Base-by-base conservation (phyloP, 2,888 invertebrate genomes). In the Cyrtodaria siliqua region DNA sequence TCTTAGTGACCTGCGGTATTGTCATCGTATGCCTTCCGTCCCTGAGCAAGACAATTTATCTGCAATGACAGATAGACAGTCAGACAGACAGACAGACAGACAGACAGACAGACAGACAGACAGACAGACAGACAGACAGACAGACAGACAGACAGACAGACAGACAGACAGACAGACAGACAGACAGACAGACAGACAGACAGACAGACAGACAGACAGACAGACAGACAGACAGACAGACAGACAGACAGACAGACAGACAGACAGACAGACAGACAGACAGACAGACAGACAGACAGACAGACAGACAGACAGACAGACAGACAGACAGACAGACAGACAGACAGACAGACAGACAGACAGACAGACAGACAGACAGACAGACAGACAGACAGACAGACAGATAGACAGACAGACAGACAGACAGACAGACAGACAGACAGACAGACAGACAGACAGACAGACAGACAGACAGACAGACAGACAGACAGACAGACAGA, bases 61-160 rank as follows among this genome's bases (percentile, higher is more conserved):
- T 18, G n/a, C 12, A 50, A 9, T 14, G 50, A 50, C 50, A 50
- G 50, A 50, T 18, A 50, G 50, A 50, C n/a, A n/a, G n/a, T n/a
- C n/a, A n/a, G n/a, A n/a, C n/a, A n/a, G n/a, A n/a, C n/a, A n/a
- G n/a, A n/a, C n/a, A n/a, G n/a, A n/a, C n/a, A n/a, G n/a, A n/a
- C n/a, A n/a, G n/a, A n/a, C n/a, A n/a, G n/a, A n/a, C n/a, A n/a
- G n/a, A n/a, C n/a, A n/a, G n/a, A n/a, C n/a, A n/a, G n/a, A n/a
- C n/a, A n/a, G n/a, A n/a, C 50, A 50, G 50, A 50, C 50, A 50
- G 50, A 50, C 50, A 50, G 50, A 50, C 50, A 50, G 50, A 50
- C 50, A 50, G 50, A 50, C 50, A 50, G 50, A 50, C 50, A 50
- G 50, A 50, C 50, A 50, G 50, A 50, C 50, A 50, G 50, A 50